Conservation (phyloP, 1,140 invertebrate genomes). For the Drosophila sproati region DNA sequence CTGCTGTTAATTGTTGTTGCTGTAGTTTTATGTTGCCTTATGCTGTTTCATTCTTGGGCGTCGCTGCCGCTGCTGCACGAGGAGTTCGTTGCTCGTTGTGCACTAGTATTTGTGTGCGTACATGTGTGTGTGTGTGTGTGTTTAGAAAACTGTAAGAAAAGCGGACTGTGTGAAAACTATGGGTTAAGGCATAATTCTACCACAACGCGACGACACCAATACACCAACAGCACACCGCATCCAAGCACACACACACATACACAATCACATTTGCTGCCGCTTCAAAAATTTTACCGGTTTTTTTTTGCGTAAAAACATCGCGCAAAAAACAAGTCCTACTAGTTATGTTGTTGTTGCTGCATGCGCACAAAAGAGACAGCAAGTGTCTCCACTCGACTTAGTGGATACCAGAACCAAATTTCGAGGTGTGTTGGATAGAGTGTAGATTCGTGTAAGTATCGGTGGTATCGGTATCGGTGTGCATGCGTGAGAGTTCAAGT, state of each 20-base stretch:
- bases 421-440: constrained; percentile 63
- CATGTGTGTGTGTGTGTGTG: constrained; percentile 43
- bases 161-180: constrained; percentile 77
- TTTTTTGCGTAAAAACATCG: constrained; percentile 68
- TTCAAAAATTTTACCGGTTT: constrained; percentile 77
- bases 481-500: constrained; percentile 63
- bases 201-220: constrained; percentile 26
- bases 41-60: constrained; percentile 78
- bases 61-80: constrained; percentile 53
- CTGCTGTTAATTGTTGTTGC: constrained; percentile 48
- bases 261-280: constrained; percentile 35
- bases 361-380: constrained; percentile 37
- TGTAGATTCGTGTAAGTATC: constrained; percentile 13
- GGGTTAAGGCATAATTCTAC: constrained; percentile 64
- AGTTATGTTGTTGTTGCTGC: constrained; percentile 52
- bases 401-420: constrained; percentile 66
- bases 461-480: constrained; percentile 14
- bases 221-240: constrained; percentile 16
- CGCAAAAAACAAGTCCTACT: constrained; percentile 77
- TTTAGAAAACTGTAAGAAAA: constrained; percentile 82
- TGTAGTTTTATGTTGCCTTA: constrained; percentile 79
- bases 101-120: constrained; percentile 39
- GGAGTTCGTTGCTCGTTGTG: constrained; percentile 69
- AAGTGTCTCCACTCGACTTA: constrained; percentile 56
- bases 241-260: constrained; percentile 26